Base-by-base conservation (phyloP, 2,113 vertebrate genomes). In the Probosciger aterrimus region DNA sequence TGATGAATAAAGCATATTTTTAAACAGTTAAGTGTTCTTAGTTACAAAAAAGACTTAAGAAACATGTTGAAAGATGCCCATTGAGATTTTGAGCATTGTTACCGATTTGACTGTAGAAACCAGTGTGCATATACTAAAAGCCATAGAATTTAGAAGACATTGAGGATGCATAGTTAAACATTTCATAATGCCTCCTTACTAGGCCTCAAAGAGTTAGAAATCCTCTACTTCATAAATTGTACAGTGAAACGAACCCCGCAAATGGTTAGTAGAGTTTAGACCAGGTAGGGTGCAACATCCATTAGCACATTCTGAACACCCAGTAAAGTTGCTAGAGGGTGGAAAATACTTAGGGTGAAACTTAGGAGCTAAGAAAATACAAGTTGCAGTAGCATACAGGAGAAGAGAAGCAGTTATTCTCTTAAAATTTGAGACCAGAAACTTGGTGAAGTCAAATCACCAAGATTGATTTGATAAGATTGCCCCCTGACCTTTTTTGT, bases 221-320 rank as follows among this genome's bases (percentile, higher is more conserved):
- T 33, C 7, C 24, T 68, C 30, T 60, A 39, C 24, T 15, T 77
- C 31, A n/a, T 49, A 59, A 79, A 35, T 7, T 47, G 10, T 41
- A 35, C 14, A 49, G n/a, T 44, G 25, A 57, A 43, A 84, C 59
- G 18, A 82, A 12, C 19, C 33, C 33, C 43, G 8, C 5, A 92
- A 69, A 59, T 52, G 13, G 3, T 76, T 86, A 19, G 24, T 27
- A n/a, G 44, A 55, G 30, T 90, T 87, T 82, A 30, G 23, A 75
- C 20, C 6, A 70, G 9, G 9, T 41, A 41, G 28, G 11, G 44
- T 37, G 8, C 13, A 69, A 43, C 0, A 0, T 33, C 11, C 18
- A 44, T 71, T 68, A 68, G 44, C 18, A 52, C 10, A 31, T 78
- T 60, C 60, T 70, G 41, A 84, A 57, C 10, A 70, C 7, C 5